Base-by-base conservation (phyloP, 2,888 invertebrate genomes). In the Eubasilissa splendida region DNA sequence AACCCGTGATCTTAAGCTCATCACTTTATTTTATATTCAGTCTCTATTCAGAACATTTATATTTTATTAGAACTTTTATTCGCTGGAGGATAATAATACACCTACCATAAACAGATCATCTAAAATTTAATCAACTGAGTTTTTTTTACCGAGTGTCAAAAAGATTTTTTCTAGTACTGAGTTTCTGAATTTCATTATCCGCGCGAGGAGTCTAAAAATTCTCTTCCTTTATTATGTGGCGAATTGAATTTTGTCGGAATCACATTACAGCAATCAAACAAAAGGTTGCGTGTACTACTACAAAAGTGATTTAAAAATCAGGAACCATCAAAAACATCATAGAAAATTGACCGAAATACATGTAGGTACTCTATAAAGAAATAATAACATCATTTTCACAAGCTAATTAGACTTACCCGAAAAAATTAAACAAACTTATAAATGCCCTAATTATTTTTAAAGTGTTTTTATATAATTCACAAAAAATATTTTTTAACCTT, bases 151-250 rank as follows among this genome's bases (percentile, higher is more conserved):
- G 56, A 58, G 56, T 58, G 42, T 42, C n/a, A 33, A 73, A 73
- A 56, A 73, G 56, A 73, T 58, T 33, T 53, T 65, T 33, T 56
- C 9, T 56, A 33, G 71, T 73, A 11, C 71, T 56, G 22, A 22
- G 22, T 22, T 73, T 56, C 56, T 33, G 56, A 58, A 58, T 73
- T 73, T 73, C 56, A 58, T 73, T 73, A 58, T 33, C 14, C 58
- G 71, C 33, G 8, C 9, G 58, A 11, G 56, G 56, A 73, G 11
- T 56, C 33, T 9, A 73, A 73, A 71, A 56, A 73, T 42, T 56
- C 31, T 54, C 14, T 33, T 31, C n/a, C 8, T 7, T 56, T 56
- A 73, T 58, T 56, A 58, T 31, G 71, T 7, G 31, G 53, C 53
- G 33, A 42, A 33, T 73, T 73, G n/a, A 12, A 52, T 31, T 71